A percentile compares a stretch with the other conserved stretches of the same genome.
Evolutionary conservation across 2,113 vertebrate species (phyloP).

Genomic region (Seriola dumerili): DNA sequence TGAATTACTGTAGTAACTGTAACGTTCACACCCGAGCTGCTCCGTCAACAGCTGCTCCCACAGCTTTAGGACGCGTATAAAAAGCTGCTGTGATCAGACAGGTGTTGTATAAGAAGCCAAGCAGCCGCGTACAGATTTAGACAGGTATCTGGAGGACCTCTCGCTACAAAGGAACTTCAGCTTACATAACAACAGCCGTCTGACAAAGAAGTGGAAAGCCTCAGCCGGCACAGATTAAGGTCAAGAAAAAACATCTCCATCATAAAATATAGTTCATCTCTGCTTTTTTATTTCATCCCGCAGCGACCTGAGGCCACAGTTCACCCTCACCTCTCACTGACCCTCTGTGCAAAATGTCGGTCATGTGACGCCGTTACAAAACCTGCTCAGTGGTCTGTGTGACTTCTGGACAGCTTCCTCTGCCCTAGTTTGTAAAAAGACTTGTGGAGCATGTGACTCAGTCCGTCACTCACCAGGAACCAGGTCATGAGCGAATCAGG

Average conservation of each 20-base stretch:
- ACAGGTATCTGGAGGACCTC: constrained; percentile 20
- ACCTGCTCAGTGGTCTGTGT: constrained; percentile 16
- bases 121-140: constrained; percentile 20
- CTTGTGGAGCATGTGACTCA: constrained; percentile 20
- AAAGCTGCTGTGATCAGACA: neutral
- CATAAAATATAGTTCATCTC: neutral
- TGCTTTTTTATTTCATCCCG: neutral
- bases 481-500: constrained; percentile 55
- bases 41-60: neutral
- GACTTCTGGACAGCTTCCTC: constrained; percentile 19
- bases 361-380: constrained; percentile 18
- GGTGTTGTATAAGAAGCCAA: neutral
- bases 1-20: too few species aligned
- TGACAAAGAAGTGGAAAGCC: neutral
- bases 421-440: constrained; percentile 12
- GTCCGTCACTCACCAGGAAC: constrained; percentile 26
- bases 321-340: accelerated
- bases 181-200: constrained; percentile 21
- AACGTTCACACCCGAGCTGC: too few species aligned
- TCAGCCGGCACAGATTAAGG: constrained; percentile 4
- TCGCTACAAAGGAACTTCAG: constrained; percentile 1
- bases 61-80: neutral
- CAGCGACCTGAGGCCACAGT: neutral
- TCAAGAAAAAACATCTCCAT: neutral
- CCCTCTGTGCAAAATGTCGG: neutral